These are phyloP conservation scores for Dicyrtomina minuta DNA, from an alignment of 2,888 invertebrate genomes.

Conservation along the genomic window DNA sequence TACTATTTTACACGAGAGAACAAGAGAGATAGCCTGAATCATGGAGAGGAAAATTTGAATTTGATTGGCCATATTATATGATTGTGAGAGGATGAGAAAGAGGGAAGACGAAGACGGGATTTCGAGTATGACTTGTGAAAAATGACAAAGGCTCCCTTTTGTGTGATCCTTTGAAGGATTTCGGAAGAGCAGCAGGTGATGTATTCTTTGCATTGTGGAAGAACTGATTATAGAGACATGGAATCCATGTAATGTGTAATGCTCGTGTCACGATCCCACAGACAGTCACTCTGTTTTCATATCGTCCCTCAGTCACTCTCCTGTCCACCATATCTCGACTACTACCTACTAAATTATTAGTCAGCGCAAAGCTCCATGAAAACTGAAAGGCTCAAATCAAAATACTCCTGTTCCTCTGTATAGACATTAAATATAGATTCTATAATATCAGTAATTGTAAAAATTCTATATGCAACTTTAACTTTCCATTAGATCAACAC, in stretches of 20 bases:
- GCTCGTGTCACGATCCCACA: conserved; percentile 42
- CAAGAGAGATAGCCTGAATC: conserved; percentile 5
- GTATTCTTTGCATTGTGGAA: conserved; percentile 33
- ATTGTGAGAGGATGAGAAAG: too few relatives aligned
- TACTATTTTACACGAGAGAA: neutral
- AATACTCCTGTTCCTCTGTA: too few relatives aligned
- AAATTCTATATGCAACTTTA: too few relatives aligned
- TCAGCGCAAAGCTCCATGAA: too few relatives aligned
- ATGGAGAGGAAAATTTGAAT: conserved; percentile 42
- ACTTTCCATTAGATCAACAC: conserved; percentile 29
- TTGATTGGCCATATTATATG: conserved; percentile 40
- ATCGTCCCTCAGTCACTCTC: conserved; percentile 7
- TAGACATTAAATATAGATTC: too few relatives aligned
- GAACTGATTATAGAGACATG: conserved; percentile 40
- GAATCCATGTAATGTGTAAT: conserved; percentile 46
- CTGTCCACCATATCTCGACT: too few relatives aligned
- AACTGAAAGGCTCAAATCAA: too few relatives aligned
- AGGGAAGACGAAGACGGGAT: conserved; percentile 31
- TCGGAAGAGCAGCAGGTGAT: conserved; percentile 41
- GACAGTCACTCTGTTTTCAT: conserved; percentile 22
- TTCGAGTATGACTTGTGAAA: conserved; percentile 46
- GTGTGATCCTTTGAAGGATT: conserved; percentile 32
- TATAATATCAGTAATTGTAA: too few relatives aligned
- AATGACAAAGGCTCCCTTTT: conserved; percentile 40
- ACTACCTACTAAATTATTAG: too few relatives aligned